Base-by-base conservation (phyloP, 37 sponge, comb jelly and placozoan genomes). In the Aphrocallistes beatrix region DNA sequence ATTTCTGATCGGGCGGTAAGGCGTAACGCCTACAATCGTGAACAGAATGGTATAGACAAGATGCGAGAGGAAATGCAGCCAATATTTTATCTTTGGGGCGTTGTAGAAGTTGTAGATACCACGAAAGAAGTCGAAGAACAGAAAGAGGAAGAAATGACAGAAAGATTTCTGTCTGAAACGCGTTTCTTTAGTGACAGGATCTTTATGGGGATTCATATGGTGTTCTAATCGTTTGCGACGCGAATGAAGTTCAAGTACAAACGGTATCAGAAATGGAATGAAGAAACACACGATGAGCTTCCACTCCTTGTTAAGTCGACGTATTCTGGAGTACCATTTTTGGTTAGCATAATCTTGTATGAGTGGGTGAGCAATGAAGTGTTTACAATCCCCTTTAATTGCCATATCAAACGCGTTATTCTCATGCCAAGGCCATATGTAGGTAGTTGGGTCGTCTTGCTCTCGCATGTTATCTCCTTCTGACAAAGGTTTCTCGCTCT, bases 271-370 rank as follows among this genome's bases (percentile, higher is more conserved):
- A 60, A 60, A 60, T 60, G 75, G 75, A 25, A 60, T 25, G 21
- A 60, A 60, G 75, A 60, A 60, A 13, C 75, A 60, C 8, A 60
- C 3, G n/a, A 60, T 25, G 28, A 60, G 28, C n/a, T 60, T 60
- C 75, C 75, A 60, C n/a, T 60, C 75, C 10, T 19, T 19, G 34
- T 60, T 60, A 3, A 60, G n/a, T 28, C 75, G 10, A 13, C 75
- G 75, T 19, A 60, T 28, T 25, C n/a, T 60, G n/a, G 75, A 21
- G 21, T 60, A 60, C 75, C 75, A 60, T 60, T 60, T 60, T 30
- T 60, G 75, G 21, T 60, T 60, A 60, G 32, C 75, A 60, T 60
- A 60, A 60, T 60, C 75, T 60, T 60, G 75, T 60, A 60, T 60
- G 25, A 60, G 34, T 28, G 75, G 75, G 34, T 60, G 75, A 25